phyloP scores from a whole-genome alignment of 1,140 invertebrate genomes.

The Arion vulgaris region DNA sequence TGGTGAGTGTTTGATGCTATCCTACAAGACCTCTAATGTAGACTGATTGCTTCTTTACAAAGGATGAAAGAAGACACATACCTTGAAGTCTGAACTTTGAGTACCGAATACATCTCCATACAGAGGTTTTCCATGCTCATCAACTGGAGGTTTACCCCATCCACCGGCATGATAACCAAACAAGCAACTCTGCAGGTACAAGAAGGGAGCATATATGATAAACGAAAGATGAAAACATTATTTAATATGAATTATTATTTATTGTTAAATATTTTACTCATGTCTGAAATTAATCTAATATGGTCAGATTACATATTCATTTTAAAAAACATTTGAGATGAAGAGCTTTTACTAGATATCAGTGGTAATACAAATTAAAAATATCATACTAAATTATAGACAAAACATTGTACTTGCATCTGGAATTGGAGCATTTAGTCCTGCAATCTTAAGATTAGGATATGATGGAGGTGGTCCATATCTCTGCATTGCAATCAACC shows the following conservation, averaged over 20 bases:
- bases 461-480: constrained; percentile 99
- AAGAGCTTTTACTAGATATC: no score
- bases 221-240: constrained; percentile 80
- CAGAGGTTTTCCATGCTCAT: constrained; percentile 96
- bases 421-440: constrained; percentile 77
- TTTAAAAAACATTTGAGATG: no score
- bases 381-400: background rate
- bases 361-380: no score
- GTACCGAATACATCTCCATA: constrained; percentile 99
- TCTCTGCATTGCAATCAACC: constrained; percentile 99
- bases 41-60: no score
- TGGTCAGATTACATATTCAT: no score
- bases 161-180: constrained; percentile 99
- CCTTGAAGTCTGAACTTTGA: constrained; percentile 64
- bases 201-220: constrained; percentile 66
- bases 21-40: no score
- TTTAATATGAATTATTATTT: background rate
- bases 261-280: no score
- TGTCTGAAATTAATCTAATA: no score
- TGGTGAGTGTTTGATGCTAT: no score
- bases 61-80: constrained; percentile 40
- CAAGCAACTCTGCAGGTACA: constrained; percentile 91
- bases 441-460: constrained; percentile 97
- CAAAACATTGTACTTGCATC: constrained; percentile 56
- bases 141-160: constrained; percentile 99